Percentiles rank a stretch among this genome's conserved stretches.
Conservation (phyloP, 2,797 vertebrate genomes). For the Hephaestus fuliginosus region DNA sequence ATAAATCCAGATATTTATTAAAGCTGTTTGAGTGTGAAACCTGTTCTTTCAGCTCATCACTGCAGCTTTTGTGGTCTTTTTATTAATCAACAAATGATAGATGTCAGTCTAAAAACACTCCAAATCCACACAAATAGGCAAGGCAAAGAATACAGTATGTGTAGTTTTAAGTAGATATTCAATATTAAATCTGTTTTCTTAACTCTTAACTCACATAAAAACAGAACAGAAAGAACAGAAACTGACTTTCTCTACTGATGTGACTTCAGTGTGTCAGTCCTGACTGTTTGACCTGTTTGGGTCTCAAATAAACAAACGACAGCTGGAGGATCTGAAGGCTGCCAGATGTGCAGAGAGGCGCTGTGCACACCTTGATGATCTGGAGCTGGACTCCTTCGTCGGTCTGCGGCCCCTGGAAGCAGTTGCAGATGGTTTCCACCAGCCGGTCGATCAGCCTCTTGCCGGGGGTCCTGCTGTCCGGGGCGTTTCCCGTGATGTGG, state of each 20-base stretch:
- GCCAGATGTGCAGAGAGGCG: conserved; percentile 9
- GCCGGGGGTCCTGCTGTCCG: conserved; percentile 91
- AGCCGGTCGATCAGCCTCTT: conserved; percentile 96
- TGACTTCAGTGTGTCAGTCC: neutral
- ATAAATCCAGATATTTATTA: neutral
- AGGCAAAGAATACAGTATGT: too few relatives aligned
- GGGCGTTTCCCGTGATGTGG: conserved; percentile 98
- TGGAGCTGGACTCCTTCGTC: conserved; percentile 98
- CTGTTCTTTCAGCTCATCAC: neutral
- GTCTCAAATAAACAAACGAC: conserved; percentile 9
- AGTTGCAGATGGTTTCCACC: conserved; percentile 95
- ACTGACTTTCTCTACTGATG: neutral
- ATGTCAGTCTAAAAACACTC: neutral
- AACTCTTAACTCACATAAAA: neutral
- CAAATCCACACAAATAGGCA: neutral
- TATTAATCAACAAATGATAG: neutral
- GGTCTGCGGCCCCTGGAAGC: conserved; percentile 97
- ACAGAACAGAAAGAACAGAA: neutral
- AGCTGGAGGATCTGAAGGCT: conserved; percentile 33
- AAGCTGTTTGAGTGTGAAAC: neutral
- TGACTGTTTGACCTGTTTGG: neutral
- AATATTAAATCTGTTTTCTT: neutral
- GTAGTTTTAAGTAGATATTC: neutral
- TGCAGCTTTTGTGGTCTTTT: neutral
- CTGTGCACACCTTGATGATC: conserved; percentile 94